These are phyloP conservation scores for Eretmochelys imbricata DNA, from an alignment of 2,113 vertebrate species.

Conservation along the genomic window DNA sequence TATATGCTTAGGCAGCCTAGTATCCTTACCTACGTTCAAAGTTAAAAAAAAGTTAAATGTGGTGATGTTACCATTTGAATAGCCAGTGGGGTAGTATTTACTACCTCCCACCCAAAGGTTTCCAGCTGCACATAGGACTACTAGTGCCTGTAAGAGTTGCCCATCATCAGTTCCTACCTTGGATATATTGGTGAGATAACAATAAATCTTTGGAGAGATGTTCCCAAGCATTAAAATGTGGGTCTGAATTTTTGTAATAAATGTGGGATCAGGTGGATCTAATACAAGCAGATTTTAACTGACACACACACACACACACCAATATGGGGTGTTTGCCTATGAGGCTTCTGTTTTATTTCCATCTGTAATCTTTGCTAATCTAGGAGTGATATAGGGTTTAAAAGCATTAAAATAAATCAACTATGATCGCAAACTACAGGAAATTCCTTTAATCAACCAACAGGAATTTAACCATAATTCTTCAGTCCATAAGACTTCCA, in stretches of 20 bases:
- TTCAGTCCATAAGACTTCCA: neutral
- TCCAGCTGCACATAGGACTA: neutral
- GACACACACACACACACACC: neutral
- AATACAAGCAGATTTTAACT: slow-evolving; percentile 11
- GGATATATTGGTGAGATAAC: neutral
- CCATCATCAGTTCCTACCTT: neutral
- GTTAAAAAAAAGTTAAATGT: neutral
- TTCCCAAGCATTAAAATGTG: neutral
- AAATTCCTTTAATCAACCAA: neutral
- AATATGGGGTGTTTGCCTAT: slow-evolving; percentile 5
- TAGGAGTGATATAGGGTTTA: slow-evolving; percentile 20
- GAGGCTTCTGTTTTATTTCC: slow-evolving; percentile 29
- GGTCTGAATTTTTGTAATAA: neutral
- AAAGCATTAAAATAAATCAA: slow-evolving; percentile 37
- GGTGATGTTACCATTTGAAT: neutral
- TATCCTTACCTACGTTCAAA: neutral
- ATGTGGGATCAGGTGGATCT: neutral
- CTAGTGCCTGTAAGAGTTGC: neutral
- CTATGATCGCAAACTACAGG: neutral
- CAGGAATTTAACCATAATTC: neutral
- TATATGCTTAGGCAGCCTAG: neutral
- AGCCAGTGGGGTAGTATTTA: rapidly evolving
- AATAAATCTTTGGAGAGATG: neutral
- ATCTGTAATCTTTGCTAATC: slow-evolving; percentile 21
- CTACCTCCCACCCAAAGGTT: neutral